Evolutionary conservation across 2,113 vertebrate species (phyloP), one percentile per base, ranked within the genome.

Genomic region (Sphaerodactylus townsendi): DNA sequence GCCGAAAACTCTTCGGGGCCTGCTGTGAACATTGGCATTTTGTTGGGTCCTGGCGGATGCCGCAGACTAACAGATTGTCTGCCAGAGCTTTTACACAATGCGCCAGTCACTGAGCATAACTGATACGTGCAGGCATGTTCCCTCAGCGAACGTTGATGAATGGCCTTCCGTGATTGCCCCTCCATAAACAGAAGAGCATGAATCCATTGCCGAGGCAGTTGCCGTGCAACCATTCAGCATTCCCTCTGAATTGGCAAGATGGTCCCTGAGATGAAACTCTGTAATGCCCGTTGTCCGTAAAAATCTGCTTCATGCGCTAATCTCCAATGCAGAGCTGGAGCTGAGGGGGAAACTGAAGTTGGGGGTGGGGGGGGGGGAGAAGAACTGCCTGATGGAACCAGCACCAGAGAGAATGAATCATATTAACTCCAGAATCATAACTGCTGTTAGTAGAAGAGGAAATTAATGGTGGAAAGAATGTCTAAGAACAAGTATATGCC

Each of bases 261-360:
- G 56, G 35, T 46, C 69, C 23, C 69, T 8, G 53, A 85, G 74
- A 79, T 48, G 39, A n/a, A 79, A 77, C 69, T n/a, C 35, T 37
- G 56, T 83, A 59, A 80, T 87, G 83, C 83, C 53, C 62, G 35
- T 71, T 83, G 76, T 68, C 76, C 74, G 48, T 66, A n/a, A 79
- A 79, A 83, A 71, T 83, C 70, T 59, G 50, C n/a, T 68, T 64
- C n/a, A 48, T 39, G 30, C 33, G 53, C 74, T 72, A 53, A 39
- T 48, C 65, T 76, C 39, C 48, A 56, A 17, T 86, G 72, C 64
- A 76, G 65, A 81, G 19, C 21, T 28, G 35, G n/a, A 37, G 46
- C 48, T 30, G 35, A 30, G 19, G 53, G 37, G 50, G 2, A 11
- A 44, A 11, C 15, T 15, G 14, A 46, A 7, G 21, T 9, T 50